Evolutionary conservation across 2,797 vertebrate genomes (phyloP).

Genomic region (Lagorchestes hirsutus): DNA sequence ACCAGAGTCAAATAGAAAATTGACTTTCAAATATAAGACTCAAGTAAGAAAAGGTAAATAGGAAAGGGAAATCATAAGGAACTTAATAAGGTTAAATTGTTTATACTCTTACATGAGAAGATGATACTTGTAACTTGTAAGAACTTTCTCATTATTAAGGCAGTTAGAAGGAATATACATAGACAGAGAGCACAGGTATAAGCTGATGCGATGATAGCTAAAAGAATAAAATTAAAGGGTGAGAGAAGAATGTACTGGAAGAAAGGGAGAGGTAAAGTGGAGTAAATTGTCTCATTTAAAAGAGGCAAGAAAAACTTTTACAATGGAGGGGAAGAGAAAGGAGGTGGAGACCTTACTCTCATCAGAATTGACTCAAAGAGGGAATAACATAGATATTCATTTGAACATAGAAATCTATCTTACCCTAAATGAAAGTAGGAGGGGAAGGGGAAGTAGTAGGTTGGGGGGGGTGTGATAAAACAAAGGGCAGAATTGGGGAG

Average conservation of each 20-base stretch:
- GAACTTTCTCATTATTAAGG: neutral
- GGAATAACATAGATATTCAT: neutral
- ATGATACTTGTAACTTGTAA: neutral
- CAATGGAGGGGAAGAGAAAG: neutral
- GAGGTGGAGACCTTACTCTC: neutral
- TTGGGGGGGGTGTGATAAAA: neutral
- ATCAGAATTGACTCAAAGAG: neutral
- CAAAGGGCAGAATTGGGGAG: neutral
- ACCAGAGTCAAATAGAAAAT: neutral
- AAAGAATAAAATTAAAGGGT: neutral
- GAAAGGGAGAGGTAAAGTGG: neutral
- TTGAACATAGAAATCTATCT: neutral
- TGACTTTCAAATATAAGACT: neutral
- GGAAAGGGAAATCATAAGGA: neutral
- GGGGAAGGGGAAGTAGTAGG: neutral
- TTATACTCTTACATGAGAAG: neutral
- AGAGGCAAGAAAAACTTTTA: neutral
- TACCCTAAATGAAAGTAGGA: neutral
- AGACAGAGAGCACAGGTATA: neutral
- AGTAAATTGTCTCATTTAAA: neutral
- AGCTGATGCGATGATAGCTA: neutral
- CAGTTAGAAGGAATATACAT: neutral
- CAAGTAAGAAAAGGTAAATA: neutral
- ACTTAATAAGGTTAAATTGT: too few species aligned
- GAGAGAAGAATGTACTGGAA: neutral